Evolutionary conservation across 1,140 invertebrate species (phyloP), one percentile per base, ranked within the genome.

Genomic region (Ctenoplectra terminalis): DNA sequence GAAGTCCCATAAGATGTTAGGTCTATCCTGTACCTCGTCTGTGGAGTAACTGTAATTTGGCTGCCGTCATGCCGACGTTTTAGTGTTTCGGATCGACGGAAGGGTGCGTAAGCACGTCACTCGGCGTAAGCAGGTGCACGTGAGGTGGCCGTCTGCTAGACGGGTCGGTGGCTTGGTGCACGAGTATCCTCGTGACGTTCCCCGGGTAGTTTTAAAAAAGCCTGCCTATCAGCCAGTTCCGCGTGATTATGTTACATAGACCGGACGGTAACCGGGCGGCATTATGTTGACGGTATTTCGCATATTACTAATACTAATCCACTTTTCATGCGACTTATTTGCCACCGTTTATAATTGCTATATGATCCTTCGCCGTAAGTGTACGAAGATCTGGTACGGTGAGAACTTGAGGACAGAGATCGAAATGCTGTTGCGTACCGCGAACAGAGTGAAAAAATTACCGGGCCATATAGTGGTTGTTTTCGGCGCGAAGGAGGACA

Each of bases 381-480:
- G 43, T 34, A 54, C 1, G 6, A 56, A 64, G 0, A 17, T 73
- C 29, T 82, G 72, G 82, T 60, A 58, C 15, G 34, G 40, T 48
- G 54, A 34, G 4, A 80, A 69, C 9, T 31, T 40, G 20, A 74
- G 40, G n/a, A 63, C 67, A 71, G 85, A 87, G 3, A 26, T 82
- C 3, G 75, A 85, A 29, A 20, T 50, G 58, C 37, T 88, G 5
- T 40, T 34, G 11, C 29, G 20, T 5, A 48, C 43, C 5, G 75
- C 86, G 3, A 67, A 54, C 7, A 72, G 31, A 60, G 73, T 89
- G 3, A 90, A 85, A 54, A 93, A 90, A 85, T 67, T 94, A 26
- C 95, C 95, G 1, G 91, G 82, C 52, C 95, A 95, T 88, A 83
- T 96, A 84, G 94, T 93, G 29, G 86, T 95, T 9, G 88, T 95